Evolutionary conservation across 2,113 vertebrate genomes (phyloP), one percentile per base, ranked within the genome.

Genomic region (Rhodinocichla rosea): DNA sequence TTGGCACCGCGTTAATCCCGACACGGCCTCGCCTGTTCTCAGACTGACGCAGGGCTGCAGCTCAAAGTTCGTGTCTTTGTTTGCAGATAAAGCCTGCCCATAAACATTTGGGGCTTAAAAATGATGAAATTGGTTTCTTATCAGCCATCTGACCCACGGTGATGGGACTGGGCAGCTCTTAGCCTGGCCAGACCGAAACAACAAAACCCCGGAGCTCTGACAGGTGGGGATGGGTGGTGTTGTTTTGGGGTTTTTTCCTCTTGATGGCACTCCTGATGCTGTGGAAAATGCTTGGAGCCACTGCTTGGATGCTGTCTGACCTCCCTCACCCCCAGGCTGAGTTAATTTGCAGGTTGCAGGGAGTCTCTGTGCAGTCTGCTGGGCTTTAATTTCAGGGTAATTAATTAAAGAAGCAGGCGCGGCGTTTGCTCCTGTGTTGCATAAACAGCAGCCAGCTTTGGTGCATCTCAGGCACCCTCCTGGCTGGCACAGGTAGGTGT

Each of bases 51-150:
- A 53, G 70, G 86, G 35, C 69, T 39, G 33, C 74, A 11, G 92
- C 56, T 89, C 94, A 92, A 97, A 94, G 95, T 63, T 39, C 13
- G 0, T 28, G 30, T 7, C 76, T 90, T 42, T 89, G 71, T 89
- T 92, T 90, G 83, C 83, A 55, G 76, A 67, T 62, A 32, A 70
- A 75, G 60, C 83, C 47, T 70, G 60, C 69, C 83, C 64, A 13
- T 70, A 52, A 86, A 70, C 3, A 3, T 47, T 63, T 3, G 4
- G 55, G 53, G 52, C 90, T 93, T 42, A 27, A 74, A 80, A 83
- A 55, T 94, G 80, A 75, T 94, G 88, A 90, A 94, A 94, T 89
- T 1, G 2, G 80, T 50, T 71, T 50, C 86, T 95, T 92, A 90
- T 96, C 95, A 78, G n/a, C 83, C 39, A 9, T 89, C 83, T 94